Conservation (phyloP, 2,113 vertebrate genomes). For the Rostratula benghalensis region DNA sequence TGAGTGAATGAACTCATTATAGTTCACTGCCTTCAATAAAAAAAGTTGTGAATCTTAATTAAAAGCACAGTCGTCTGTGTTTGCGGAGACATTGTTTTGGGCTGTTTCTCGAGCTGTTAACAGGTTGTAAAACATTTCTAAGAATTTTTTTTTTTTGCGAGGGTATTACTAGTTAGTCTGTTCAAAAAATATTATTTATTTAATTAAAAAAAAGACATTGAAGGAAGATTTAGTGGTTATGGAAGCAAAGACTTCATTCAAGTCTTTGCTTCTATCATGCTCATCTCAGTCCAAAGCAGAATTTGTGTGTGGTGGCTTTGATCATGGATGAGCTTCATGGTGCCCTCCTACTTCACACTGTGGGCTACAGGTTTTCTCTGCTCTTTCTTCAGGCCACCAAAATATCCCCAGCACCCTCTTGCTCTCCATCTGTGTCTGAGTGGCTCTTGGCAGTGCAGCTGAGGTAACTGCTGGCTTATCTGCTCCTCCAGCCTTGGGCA, state of each 20-base stretch:
- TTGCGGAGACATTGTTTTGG: conserved; percentile 63
- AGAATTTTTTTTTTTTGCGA: not conserved
- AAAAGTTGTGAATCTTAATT: conserved; percentile 71
- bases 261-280: not conserved
- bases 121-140: conserved; percentile 59
- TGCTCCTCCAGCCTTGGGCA: rapidly evolving
- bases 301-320: rapidly evolving
- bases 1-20: conserved; percentile 63
- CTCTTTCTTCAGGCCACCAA: not conserved
- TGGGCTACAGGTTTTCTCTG: not conserved
- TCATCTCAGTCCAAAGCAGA: not conserved
- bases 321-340: not conserved
- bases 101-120: conserved; percentile 70
- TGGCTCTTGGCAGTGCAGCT: not conserved
- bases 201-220: not conserved
- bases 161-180: not conserved
- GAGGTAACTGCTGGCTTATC: not conserved
- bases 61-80: conserved; percentile 59
- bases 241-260: not conserved
- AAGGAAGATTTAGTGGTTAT: conserved; percentile 36
- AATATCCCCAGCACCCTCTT: not conserved
- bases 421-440: not conserved
- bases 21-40: conserved; percentile 41
- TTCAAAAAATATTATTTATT: not conserved
- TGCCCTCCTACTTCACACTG: not conserved